Evolutionary conservation across 2,113 vertebrate genomes (phyloP), one percentile per base, ranked within the genome.

Genomic region (Syrmaticus mikado): DNA sequence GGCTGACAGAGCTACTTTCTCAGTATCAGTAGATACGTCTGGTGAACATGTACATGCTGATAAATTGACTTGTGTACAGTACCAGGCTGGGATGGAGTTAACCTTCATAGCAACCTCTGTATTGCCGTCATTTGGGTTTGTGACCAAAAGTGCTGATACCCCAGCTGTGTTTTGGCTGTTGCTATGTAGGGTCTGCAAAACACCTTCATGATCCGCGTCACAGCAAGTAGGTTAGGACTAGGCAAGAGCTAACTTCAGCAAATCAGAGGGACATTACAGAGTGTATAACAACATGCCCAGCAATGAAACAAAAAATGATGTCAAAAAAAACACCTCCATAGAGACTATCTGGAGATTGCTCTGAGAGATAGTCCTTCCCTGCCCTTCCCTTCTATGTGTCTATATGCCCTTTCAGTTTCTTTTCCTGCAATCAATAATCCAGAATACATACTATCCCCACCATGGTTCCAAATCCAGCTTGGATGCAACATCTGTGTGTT

Each of bases 41-140:
- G 53, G 30, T 19, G 17, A 55, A 17, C 27, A 55, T 17, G 15
- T 55, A 30, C 28, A 18, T 55, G 53, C 18, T 28, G 53, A 55
- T 24, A 70, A 64, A 4, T 36, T 80, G 38, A 32, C 25, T 4
- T 32, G 2, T 34, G 24, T 27, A 32, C 28, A 53, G 13, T 3
- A 10, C 45, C 32, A 38, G 20, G 1, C 17, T 73, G 38, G 8
- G 20, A 66, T 13, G 15, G 57, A 76, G 18, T 18, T 82, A 86
- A 70, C 22, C 48, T 65, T 71, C 36, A 78, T 16, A 1, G 0
- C 11, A 78, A 20, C 5, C 3, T 5, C 0, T 60, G 8, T 60
- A 10, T 24, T 77, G 32, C 4, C 82, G 14, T 38, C 7, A 34
- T 82, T 60, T 40, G 71, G 15, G 34, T 77, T 46, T 66, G 65